Conservation (phyloP, 1,140 invertebrate species). For the Mesaphorura yosii region DNA sequence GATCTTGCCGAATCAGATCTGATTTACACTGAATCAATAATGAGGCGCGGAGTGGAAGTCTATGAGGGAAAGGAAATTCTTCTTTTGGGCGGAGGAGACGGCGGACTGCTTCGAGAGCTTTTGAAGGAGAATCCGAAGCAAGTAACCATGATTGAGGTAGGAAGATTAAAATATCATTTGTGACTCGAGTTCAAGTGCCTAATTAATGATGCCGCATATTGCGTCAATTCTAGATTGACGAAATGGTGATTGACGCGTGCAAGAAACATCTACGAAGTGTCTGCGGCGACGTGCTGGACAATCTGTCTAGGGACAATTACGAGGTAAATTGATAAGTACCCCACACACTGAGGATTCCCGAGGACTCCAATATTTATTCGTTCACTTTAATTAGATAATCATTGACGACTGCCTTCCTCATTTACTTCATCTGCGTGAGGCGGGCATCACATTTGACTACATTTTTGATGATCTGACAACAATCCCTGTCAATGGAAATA, state of each 20-base stretch:
- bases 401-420: constrained; percentile 78
- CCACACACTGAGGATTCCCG: neutral
- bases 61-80: constrained; percentile 81
- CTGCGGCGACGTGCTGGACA: constrained; percentile 73
- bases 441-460: constrained; percentile 76
- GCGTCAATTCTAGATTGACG: constrained; percentile 55
- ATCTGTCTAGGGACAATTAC: constrained; percentile 65
- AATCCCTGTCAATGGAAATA: constrained; percentile 64
- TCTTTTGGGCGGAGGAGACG: constrained; percentile 88
- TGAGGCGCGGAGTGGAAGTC: constrained; percentile 68
- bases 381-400: too few relatives aligned
- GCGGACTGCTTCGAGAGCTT: constrained; percentile 76
- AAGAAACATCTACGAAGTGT: constrained; percentile 67
- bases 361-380: neutral
- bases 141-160: constrained; percentile 76
- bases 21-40: constrained; percentile 81
- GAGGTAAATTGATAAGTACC: constrained; percentile 45
- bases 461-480: constrained; percentile 87
- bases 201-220: neutral
- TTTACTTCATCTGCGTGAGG: constrained; percentile 61
- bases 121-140: constrained; percentile 79
- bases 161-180: neutral
- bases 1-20: constrained; percentile 85
- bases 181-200: neutral
- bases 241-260: constrained; percentile 75